Conservation (phyloP, 2,888 invertebrate genomes). For the Meloe dianella region DNA sequence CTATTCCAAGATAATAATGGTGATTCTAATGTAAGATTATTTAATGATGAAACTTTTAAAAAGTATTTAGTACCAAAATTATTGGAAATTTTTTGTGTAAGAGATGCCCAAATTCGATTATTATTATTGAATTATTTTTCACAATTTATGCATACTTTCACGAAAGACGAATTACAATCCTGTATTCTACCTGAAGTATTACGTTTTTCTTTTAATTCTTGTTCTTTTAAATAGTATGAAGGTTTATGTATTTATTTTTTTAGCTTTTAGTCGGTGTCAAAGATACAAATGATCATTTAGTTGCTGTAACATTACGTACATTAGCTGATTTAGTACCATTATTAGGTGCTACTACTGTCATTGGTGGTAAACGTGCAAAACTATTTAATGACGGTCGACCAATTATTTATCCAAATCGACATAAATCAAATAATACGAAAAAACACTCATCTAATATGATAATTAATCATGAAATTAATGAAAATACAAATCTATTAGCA, state of each 20-base stretch:
- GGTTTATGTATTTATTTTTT: no score
- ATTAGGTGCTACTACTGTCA: slow-evolving; percentile 82
- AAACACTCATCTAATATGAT: background rate
- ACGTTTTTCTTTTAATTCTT: background rate
- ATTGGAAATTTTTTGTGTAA: slow-evolving; percentile 81
- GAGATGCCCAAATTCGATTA: slow-evolving; percentile 82
- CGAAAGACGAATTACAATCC: slow-evolving; percentile 75
- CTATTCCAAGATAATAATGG: slow-evolving; percentile 32
- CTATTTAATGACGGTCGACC: slow-evolving; percentile 88
- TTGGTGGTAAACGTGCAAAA: slow-evolving; percentile 81
- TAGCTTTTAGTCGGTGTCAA: slow-evolving; percentile 84
- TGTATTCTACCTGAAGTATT: slow-evolving; percentile 85
- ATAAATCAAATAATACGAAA: slow-evolving; percentile 31
- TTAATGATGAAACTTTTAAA: slow-evolving; percentile 72
- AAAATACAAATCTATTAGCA: slow-evolving; percentile 11
- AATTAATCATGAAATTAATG: background rate
- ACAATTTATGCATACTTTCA: slow-evolving; percentile 76
- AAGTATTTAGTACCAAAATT: slow-evolving; percentile 78
- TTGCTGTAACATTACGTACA: slow-evolving; percentile 79
- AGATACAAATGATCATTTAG: slow-evolving; percentile 83
- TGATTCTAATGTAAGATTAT: slow-evolving; percentile 63
- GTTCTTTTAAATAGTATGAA: no score
- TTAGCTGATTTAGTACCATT: slow-evolving; percentile 85
- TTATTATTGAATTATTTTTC: slow-evolving; percentile 80
- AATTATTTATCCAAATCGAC: slow-evolving; percentile 48